Base-by-base conservation (phyloP, 2,797 vertebrate species). In the Gymnopithys bicolor region DNA sequence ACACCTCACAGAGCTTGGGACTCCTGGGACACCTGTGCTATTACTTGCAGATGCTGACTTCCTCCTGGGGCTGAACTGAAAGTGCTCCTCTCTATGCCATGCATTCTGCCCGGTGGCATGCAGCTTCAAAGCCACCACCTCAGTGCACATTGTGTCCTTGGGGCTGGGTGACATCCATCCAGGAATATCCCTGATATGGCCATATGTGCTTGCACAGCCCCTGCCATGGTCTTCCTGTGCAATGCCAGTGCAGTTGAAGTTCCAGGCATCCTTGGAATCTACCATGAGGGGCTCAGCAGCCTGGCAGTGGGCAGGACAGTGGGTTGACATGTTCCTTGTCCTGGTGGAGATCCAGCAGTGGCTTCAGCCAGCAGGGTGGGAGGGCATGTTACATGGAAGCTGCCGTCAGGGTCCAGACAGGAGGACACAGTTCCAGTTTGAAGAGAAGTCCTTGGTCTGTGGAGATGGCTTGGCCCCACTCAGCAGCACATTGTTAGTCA, bases 231-330 rank as follows among this genome's bases (percentile, higher is more conserved):
- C 15, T 84, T 68, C 68, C 37, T 6, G 32, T 9, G 68, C 32
- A 63, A 35, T 2, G 6, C 16, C 0, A 0, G 30, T 3, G 7
- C 22, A 51, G 69, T 19, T 1, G 1, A 0, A 2, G 62, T 28
- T 37, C 33, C 0, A 2, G 21, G 43, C 37, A 33, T 84, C 77
- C 63, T 95, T 69, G 10, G 9, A 14, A 27, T 74, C 64, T 5
- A 2, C 0, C 1, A 22, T 1, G 21, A 81, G 46, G 16, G 35
- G 39, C 28, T 89, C 9, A 7, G 71, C 2, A n/a, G 58, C 19
- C 69, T 4, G 3, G 62, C 1, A 13, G 41, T 1, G 3, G 19
- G 75, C 17, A 28, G 51, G 33, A 87, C 79, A 41, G 19, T 7
- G 11, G 17, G 11, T 35, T 56, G 28, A 41, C 45, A 11, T 0